Percentiles rank a stretch among this genome's conserved stretches.
Evolutionary conservation across 2,888 invertebrate genomes (phyloP).

Genomic region (Brachypalpus laphriformis): DNA sequence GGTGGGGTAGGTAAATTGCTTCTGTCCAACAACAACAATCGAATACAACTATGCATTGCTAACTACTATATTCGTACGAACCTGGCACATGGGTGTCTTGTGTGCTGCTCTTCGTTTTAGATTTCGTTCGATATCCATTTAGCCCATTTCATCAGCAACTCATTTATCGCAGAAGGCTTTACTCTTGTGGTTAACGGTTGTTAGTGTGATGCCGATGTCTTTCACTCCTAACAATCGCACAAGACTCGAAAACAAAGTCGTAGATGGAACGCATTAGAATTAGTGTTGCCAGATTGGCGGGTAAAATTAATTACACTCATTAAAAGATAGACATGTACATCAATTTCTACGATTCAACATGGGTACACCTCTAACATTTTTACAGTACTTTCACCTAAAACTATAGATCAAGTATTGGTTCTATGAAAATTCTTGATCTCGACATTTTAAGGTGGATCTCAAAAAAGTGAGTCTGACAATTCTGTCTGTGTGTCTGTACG

Average conservation of each 20-base stretch:
- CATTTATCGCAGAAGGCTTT: slow-evolving; percentile 14
- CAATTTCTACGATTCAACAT: too few relatives aligned
- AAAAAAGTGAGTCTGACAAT: too few relatives aligned
- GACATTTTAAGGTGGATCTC: too few relatives aligned
- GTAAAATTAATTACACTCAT: neutral
- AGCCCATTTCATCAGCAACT: slow-evolving; percentile 22
- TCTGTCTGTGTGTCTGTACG: too few relatives aligned
- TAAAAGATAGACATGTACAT: too few relatives aligned
- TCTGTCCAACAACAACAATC: slow-evolving; percentile 32
- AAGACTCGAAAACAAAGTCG: neutral
- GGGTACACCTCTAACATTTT: too few relatives aligned
- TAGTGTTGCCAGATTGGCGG: slow-evolving; percentile 17
- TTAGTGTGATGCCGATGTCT: neutral
- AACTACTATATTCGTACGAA: slow-evolving; percentile 8
- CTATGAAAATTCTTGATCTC: too few relatives aligned
- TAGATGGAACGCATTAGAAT: neutral
- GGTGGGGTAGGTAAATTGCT: slow-evolving; percentile 38
- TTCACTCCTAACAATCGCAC: neutral
- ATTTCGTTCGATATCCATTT: slow-evolving; percentile 33
- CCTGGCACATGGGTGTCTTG: slow-evolving; percentile 8
- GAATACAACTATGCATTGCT: slow-evolving; percentile 1
- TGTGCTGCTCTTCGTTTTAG: neutral
- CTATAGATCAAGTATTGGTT: too few relatives aligned
- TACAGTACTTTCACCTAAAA: too few relatives aligned
- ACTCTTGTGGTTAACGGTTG: neutral